Base-by-base conservation (phyloP, 2,797 vertebrate species). In the Acipenser oxyrinchus region DNA sequence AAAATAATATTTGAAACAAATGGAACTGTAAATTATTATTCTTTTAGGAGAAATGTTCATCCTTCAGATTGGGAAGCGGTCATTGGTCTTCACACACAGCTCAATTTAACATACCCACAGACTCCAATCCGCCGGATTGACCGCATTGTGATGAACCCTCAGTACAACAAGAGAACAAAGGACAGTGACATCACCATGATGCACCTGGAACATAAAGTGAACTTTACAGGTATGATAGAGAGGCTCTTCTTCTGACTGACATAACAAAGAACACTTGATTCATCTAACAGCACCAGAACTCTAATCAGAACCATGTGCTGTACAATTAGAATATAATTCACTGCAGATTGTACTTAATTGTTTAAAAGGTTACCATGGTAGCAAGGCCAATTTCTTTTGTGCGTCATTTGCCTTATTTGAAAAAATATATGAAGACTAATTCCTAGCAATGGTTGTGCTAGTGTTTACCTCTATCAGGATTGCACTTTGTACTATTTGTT, bases 131-230 rank as follows among this genome's bases (percentile, higher is more conserved):
- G 0, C 57, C 7, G 0, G 65, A 82, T 99, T 0, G 88, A 95
- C 75, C 84, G 70, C 67, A 84, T 99, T 51, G 10, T 95, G 70
- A 92, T 96, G 67, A 86, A 92, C 68, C 81, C 79, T 60, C 82
- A 81, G 48, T 99, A 98, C 74, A 83, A 88, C 81, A 86, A 76
- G 58, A 13, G 52, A 8, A 93, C 78, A 37, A 97, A 96, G 76
- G 73, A 94, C 8, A 90, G 76, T 0, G 96, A 98, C 73, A 83
- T 98, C 3, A 90, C 89, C 65, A 82, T 99, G 82, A 89, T 98
- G 85, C 96, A 90, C 62, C 88, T 99, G 63, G 76, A 90, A 63
- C 66, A 80, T 49, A 85, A 86, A 67, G 78, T 94, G 63, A 87
- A 80, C 82, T 95, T 90, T 58, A 91, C 90, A 79, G 85, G 96